Conservation (phyloP, 1,140 invertebrate genomes). For the Drosophila sproati region DNA sequence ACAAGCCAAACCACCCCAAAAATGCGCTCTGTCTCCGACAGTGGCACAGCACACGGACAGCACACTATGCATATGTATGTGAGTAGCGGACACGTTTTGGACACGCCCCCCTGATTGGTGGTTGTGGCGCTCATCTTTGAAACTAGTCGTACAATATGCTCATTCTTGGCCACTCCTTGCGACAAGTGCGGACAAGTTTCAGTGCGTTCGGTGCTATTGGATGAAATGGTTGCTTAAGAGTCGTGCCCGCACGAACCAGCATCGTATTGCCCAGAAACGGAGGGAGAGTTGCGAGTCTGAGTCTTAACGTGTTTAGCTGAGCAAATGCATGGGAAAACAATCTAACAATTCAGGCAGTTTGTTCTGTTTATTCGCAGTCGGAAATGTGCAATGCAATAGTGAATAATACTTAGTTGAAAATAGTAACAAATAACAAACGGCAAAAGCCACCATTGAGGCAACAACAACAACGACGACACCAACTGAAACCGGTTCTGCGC, state of each 20-base stretch:
- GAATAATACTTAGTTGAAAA: constrained; percentile 25
- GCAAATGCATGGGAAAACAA: constrained; percentile 16
- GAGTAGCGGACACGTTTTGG: background rate
- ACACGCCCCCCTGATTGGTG: constrained; percentile 43
- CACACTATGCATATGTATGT: constrained; percentile 1
- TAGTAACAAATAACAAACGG: constrained; percentile 29
- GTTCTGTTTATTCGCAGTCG: background rate
- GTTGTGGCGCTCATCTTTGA: constrained; percentile 49
- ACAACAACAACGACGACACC: constrained; percentile 22
- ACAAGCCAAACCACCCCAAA: constrained; percentile 27
- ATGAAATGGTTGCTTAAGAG: constrained; percentile 75
- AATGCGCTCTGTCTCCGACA: constrained; percentile 2
- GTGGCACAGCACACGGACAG: background rate
- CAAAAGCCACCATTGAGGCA: constrained; percentile 42
- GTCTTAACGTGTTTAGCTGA: constrained; percentile 4
- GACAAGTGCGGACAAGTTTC: constrained; percentile 59
- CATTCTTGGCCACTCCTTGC: constrained; percentile 67
- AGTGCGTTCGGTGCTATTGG: constrained; percentile 83
- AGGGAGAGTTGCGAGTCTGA: constrained; percentile 51
- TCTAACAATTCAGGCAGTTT: constrained; percentile 5
- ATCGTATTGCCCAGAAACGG: constrained; percentile 40
- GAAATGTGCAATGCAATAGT: constrained; percentile 38
- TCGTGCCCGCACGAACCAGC: constrained; percentile 71
- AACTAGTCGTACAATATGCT: constrained; percentile 23
- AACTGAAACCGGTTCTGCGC: constrained; percentile 71